These are phyloP conservation scores for Drosophila littoralis DNA, from an alignment of 1,140 invertebrate genomes.

Conservation along the genomic window DNA sequence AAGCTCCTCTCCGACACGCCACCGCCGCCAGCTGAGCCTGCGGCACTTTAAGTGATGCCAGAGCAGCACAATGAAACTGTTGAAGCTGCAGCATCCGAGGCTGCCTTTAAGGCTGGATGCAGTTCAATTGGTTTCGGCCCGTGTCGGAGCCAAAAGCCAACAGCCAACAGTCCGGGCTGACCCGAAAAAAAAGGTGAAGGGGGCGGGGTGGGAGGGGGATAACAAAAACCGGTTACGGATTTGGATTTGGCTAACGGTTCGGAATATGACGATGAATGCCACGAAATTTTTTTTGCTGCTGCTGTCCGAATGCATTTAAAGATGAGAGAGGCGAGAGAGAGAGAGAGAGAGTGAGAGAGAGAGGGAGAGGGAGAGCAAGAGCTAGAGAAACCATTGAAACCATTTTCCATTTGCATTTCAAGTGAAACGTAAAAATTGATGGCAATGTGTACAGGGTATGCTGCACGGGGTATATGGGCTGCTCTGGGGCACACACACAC, in stretches of 20 bases:
- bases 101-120: constrained; percentile 28
- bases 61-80: constrained; percentile 33
- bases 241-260: constrained; percentile 45
- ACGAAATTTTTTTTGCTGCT: constrained; percentile 16
- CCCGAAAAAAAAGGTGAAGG: neutral
- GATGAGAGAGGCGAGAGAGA: constrained; percentile 22
- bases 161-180: neutral
- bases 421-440: constrained; percentile 42
- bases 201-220: neutral
- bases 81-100: constrained; percentile 13
- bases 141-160: constrained; percentile 22
- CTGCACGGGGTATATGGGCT: too few relatives aligned
- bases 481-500: too few relatives aligned
- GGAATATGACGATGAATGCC: constrained; percentile 39
- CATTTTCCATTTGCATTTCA: constrained; percentile 52
- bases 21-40: constrained; percentile 17
- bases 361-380: neutral
- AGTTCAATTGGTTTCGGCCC: constrained; percentile 30
- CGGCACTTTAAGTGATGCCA: constrained; percentile 41
- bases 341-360: neutral
- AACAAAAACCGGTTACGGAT: constrained; percentile 25
- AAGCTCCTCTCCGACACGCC: neutral
- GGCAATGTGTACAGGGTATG: neutral
- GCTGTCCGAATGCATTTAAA: constrained; percentile 56
- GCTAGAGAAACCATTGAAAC: constrained; percentile 43